Conservation (phyloP, 2,888 invertebrate genomes). For the Hydropsyche betteni region DNA sequence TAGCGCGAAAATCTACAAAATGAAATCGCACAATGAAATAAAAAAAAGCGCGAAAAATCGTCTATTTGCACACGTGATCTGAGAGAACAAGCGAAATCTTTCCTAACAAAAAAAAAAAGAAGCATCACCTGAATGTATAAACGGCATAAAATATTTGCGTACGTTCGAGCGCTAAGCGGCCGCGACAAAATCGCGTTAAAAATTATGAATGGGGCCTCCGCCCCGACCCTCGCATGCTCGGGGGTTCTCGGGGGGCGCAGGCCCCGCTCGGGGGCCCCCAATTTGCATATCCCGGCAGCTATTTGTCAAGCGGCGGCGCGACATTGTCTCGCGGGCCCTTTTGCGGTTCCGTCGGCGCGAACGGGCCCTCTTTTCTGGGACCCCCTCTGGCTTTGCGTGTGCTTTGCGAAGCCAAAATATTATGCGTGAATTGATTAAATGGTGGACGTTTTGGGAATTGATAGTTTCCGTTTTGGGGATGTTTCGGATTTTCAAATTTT, state of each 20-base stretch:
- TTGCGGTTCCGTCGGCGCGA: conserved; percentile 27
- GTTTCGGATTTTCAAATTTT: too few species aligned
- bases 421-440: conserved; percentile 2
- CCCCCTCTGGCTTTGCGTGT: too few species aligned
- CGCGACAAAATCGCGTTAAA: conserved; percentile 39
- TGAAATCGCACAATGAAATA: background rate
- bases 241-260: background rate
- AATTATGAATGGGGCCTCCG: conserved; percentile 49
- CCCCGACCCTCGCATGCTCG: conserved; percentile 4
- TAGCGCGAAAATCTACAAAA: background rate
- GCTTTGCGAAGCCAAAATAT: conserved; percentile 1
- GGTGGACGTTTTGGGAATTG: too few species aligned
- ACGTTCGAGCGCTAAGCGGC: conserved; percentile 6
- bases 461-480: too few species aligned
- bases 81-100: conserved; percentile 16
- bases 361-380: background rate
- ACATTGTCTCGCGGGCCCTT: conserved; percentile 46
- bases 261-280: conserved; percentile 5
- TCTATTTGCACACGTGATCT: conserved; percentile 25
- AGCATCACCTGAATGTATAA: background rate
- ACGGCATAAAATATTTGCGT: background rate
- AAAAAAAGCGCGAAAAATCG: background rate
- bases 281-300: conserved; percentile 38
- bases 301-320: conserved; percentile 39
- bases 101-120: background rate